phyloP scores from a whole-genome alignment of 2,888 invertebrate genomes.

The Apamea anceps region DNA sequence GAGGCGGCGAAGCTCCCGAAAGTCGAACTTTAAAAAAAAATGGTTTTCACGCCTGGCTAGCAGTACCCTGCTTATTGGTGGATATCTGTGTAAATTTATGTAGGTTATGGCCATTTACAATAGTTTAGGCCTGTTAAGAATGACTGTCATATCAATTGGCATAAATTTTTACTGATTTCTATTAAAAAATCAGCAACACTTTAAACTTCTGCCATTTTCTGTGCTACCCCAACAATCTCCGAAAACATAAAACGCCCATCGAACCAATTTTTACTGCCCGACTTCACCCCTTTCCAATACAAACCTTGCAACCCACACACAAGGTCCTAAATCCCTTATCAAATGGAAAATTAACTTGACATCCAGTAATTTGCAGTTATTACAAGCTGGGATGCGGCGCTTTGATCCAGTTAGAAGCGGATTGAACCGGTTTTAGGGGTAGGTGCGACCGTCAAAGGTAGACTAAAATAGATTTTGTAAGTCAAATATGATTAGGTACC shows the following conservation, averaged over 20 bases:
- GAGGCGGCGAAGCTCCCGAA: no score
- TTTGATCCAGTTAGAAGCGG: conserved; percentile 78
- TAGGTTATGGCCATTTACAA: no score
- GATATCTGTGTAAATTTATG: no score
- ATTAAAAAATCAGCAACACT: neutral
- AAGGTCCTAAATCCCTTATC: conserved; percentile 23
- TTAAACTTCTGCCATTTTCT: conserved; percentile 23
- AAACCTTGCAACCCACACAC: neutral
- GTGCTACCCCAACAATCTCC: conserved; percentile 18
- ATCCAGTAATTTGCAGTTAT: conserved; percentile 78
- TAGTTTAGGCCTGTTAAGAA: no score
- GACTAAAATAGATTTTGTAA: conserved; percentile 46
- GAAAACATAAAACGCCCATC: conserved; percentile 45
- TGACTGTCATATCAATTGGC: neutral
- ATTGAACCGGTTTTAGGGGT: conserved; percentile 64
- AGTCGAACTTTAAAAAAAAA: no score
- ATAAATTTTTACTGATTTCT: neutral
- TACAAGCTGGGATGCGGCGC: conserved; percentile 76
- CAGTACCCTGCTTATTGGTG: no score
- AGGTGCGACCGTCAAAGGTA: conserved; percentile 53
- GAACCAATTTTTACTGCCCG: conserved; percentile 49
- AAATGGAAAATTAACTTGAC: conserved; percentile 55
- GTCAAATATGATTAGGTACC: conserved; percentile 50
- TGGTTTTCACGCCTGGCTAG: no score
- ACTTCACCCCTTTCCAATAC: neutral